phyloP scores from a whole-genome alignment of 2,888 invertebrate genomes.

The Torymus aiolomorphi region DNA sequence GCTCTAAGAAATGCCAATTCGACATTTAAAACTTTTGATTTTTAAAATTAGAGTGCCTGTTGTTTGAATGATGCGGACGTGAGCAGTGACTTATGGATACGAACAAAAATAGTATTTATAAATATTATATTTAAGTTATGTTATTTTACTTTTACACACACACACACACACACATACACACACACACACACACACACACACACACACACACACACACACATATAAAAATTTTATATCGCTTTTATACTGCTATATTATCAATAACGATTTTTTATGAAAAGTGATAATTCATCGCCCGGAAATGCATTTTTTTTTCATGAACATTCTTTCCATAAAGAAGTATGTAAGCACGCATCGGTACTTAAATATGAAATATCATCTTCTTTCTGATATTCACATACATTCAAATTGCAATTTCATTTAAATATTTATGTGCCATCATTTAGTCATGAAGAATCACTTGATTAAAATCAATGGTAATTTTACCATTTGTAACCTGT shows the following conservation, averaged over 20 bases:
- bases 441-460: conserved; percentile 22
- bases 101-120: conserved; percentile 21
- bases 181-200: no score
- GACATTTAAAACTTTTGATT: neutral
- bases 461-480: conserved; percentile 4
- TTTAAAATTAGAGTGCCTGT: neutral
- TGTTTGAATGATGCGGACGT: neutral
- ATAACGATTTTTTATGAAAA: neutral
- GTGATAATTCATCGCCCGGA: no score
- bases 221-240: conserved; percentile 10
- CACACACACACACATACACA: no score
- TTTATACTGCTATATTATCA: neutral
- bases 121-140: neutral
- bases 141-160: neutral
- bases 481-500: conserved; percentile 16
- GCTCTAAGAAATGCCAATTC: conserved; percentile 24
- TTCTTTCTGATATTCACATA: neutral
- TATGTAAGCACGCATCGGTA: neutral
- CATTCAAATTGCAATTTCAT: neutral
- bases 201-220: neutral
- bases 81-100: neutral
- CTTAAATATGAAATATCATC: neutral
- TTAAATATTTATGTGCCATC: conserved; percentile 36
- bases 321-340: no score
- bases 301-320: no score